Base-by-base conservation (phyloP, 2,888 invertebrate species). In the Elaeidobius kamerunicus region DNA sequence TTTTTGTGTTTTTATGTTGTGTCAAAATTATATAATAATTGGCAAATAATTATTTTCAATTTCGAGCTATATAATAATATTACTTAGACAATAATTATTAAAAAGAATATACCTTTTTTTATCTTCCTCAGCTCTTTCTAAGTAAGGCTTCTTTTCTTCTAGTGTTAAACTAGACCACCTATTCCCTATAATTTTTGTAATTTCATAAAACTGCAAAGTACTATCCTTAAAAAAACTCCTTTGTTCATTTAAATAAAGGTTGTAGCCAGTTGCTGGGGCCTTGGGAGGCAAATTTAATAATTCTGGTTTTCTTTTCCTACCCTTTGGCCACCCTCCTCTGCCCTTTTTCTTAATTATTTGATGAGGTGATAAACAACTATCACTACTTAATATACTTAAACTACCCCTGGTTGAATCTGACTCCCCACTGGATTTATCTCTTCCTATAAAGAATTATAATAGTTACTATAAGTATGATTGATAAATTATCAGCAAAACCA, bases 301-400 rank as follows among this genome's bases (percentile, higher is more conserved):
- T 56, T 76, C 76, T 11, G 76, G 76, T 65, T 80, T 80, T 19
- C 81, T 65, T 66, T 78, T 80, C 47, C 78, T 72, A 1, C 81
- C 81, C 67, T 81, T 81, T 1, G 81, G 81, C 81, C 81, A 81
- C 0, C 81, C 81, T 54, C 80, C 79, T 61, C 78, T 71, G 43
- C 74, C 70, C 66, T 78, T 79, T 41, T 69, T 71, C 41, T 63
- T 63, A 42, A 55, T 28, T 16, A 57, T 50, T 46, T 52, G 48
- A 28, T 57, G 52, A 23, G 52, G 53, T 42, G 44, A 48, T 5
- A 43, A 27, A 43, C 50, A 58, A 27, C 39, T 36, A 39, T 46
- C 50, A 48, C 19, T 52, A 28, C 43, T 57, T 34, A 42, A 35
- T 14, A 51, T 34, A 23, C 27, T 15, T 27, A 54, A 20, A 32